Evolutionary conservation across 2,797 vertebrate species (phyloP).

Genomic region (Chanos chanos): DNA sequence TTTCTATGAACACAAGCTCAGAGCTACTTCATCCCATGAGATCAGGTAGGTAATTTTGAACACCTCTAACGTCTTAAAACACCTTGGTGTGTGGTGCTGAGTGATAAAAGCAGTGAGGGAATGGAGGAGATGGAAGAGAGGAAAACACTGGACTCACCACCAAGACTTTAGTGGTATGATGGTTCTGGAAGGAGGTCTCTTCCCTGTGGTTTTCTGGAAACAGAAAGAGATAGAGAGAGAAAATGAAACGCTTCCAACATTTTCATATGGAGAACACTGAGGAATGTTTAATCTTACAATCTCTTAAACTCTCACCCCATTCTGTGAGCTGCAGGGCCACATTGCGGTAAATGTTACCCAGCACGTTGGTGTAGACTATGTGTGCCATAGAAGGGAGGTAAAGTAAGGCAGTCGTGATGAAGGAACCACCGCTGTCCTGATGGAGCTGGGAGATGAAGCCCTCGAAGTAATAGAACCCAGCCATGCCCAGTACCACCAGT

Average conservation of each 20-base stretch:
- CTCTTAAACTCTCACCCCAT: conserved; percentile 64
- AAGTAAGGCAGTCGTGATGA: conserved; percentile 56
- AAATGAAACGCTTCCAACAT: neutral
- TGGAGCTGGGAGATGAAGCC: conserved; percentile 56
- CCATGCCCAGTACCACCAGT: conserved; percentile 71
- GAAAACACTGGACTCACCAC: conserved; percentile 62
- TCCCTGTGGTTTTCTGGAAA: conserved; percentile 78
- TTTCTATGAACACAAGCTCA: no score
- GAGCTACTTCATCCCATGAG: no score
- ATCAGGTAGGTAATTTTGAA: no score
- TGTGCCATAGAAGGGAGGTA: conserved; percentile 72
- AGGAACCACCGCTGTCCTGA: conserved; percentile 55
- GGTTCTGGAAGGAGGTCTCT: conserved; percentile 71
- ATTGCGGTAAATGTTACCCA: conserved; percentile 65
- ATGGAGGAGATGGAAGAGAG: neutral
- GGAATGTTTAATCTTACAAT: no score
- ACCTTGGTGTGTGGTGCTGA: no score
- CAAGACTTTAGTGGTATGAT: conserved; percentile 76
- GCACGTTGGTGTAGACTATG: conserved; percentile 72
- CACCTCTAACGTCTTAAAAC: no score
- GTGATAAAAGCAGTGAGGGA: neutral
- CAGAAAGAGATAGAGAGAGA: neutral
- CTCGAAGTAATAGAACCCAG: conserved; percentile 73
- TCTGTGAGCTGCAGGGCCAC: conserved; percentile 68
- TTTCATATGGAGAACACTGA: neutral